These are phyloP conservation scores for Leptopterna dolabrata DNA, from an alignment of 2,888 invertebrate genomes.

Conservation along the genomic window DNA sequence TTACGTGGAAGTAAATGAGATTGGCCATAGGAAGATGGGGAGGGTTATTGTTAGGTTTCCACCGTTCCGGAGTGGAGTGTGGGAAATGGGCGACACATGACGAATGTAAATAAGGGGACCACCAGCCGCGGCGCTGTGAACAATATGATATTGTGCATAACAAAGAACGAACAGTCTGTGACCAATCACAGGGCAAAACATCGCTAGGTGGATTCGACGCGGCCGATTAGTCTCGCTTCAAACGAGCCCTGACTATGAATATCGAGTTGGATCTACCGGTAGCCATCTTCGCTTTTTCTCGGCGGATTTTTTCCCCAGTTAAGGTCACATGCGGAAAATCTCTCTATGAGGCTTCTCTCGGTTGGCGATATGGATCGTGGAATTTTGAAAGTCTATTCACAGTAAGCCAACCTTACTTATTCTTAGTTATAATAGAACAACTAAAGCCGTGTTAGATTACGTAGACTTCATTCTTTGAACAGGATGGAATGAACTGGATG, in stretches of 20 bases:
- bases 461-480: too few relatives aligned
- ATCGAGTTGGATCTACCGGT: conserved; percentile 37
- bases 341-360: background rate
- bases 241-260: conserved; percentile 44
- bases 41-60: conserved; percentile 7
- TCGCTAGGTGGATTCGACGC: conserved; percentile 40
- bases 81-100: conserved; percentile 50
- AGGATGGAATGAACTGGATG: too few relatives aligned
- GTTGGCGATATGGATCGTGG: background rate
- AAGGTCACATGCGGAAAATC: background rate
- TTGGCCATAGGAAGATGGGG: background rate
- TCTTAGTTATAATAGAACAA: too few relatives aligned
- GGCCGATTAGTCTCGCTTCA: conserved; percentile 41
- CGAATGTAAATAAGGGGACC: conserved; percentile 54
- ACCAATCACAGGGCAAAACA: conserved; percentile 51
- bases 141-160: conserved; percentile 55
- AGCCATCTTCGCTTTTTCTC: conserved; percentile 42
- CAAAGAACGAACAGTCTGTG: conserved; percentile 31
- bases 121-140: conserved; percentile 49
- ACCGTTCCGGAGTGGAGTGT: conserved; percentile 15
- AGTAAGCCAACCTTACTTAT: too few relatives aligned
- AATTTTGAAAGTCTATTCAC: too few relatives aligned
- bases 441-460: too few relatives aligned
- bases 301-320: background rate
- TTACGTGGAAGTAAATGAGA: conserved; percentile 28